Base-by-base conservation (phyloP, 1,140 invertebrate genomes). In the Drosophila arawakana region DNA sequence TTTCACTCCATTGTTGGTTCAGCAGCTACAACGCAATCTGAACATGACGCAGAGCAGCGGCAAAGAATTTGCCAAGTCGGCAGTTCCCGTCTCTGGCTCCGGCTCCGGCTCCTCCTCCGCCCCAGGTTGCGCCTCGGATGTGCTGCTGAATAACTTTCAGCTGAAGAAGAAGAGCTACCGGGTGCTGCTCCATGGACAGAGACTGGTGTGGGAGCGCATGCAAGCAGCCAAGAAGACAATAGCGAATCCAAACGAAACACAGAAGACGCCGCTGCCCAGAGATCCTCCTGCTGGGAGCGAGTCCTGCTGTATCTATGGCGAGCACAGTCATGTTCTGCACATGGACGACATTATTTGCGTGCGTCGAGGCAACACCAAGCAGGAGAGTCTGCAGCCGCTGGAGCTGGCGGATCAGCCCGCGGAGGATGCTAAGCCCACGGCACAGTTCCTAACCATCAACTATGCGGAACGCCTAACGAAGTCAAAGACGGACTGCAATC, bases 141-240 rank as follows among this genome's bases (percentile, higher is more conserved):
- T 95, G 49, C 86, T 95, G 39, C 91, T 95, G 13, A 95, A 93
- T 73, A 95, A 94, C 54, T 95, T 95, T 81, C 86, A 94, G 39
- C 93, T 94, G 54, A 94, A 94, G 69, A 95, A 94, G 74, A 95
- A 95, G 91, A 93, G 94, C 72, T 94, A 94, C 76, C 93, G 94
- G 55, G 95, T 95, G n/a, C 94, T 95, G 89, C 94, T 95, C 74
- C 94, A 95, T 92, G 93, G 93, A 35, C 93, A 94, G 63, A 94
- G 93, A 35, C 91, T 95, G 57, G 94, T 95, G 25, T 96, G 95
- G 95, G 95, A 95, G 74, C 90, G 82, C 8, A 75, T 86, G 75
- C 73, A 73, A 47, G 54, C 34, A 0, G 18, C 41, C 2, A 3
- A 47, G 10, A 84, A 89, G 55, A 13, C 68, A 94, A 44, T 71